phyloP scores from a whole-genome alignment of 1,140 invertebrate species.

The Penaeus indicus region DNA sequence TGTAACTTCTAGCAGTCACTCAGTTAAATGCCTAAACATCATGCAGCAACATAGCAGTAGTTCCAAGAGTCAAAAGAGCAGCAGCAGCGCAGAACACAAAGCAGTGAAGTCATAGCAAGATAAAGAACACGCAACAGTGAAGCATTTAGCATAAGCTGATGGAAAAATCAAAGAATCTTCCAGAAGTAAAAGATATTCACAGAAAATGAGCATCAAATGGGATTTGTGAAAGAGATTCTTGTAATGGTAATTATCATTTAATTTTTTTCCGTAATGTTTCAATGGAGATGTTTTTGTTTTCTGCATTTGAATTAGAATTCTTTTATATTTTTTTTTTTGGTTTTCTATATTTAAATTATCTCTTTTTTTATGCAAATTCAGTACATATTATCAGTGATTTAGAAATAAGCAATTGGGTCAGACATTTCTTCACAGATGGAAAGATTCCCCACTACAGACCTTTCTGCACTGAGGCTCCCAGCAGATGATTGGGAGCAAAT shows the following conservation, averaged over 20 bases:
- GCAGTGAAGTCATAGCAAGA: conserved; percentile 23
- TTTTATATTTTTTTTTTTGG: too few relatives aligned
- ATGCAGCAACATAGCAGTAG: conserved; percentile 1
- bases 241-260: too few relatives aligned
- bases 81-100: conserved; percentile 5
- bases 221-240: not conserved
- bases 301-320: too few relatives aligned
- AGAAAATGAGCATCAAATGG: not conserved
- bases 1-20: too few relatives aligned
- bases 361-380: too few relatives aligned
- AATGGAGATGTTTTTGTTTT: too few relatives aligned
- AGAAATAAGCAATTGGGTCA: too few relatives aligned
- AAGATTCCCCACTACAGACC: conserved; percentile 59
- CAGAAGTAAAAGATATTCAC: not conserved
- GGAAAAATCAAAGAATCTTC: conserved; percentile 6
- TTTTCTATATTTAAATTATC: too few relatives aligned
- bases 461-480: conserved; percentile 61
- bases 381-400: too few relatives aligned
- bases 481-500: conserved; percentile 63
- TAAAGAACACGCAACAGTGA: not conserved
- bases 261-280: too few relatives aligned
- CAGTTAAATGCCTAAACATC: not conserved
- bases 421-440: not conserved
- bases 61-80: conserved; percentile 4
- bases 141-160: conserved; percentile 22